Evolutionary conservation across 2,888 invertebrate species (phyloP).

Genomic region (Hypena proboscidalis): DNA sequence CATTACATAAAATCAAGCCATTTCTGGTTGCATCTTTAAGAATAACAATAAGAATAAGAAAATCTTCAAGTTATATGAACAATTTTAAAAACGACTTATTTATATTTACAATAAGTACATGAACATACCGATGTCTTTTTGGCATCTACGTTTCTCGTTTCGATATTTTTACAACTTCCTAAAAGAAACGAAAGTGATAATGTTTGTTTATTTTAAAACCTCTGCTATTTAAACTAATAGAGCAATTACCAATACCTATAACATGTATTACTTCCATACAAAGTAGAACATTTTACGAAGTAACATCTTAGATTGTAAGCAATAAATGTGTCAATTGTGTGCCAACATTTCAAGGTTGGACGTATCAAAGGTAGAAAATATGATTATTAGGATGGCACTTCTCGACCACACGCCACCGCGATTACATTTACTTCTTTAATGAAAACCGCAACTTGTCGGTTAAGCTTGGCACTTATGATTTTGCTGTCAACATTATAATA

Average conservation of each 20-base stretch:
- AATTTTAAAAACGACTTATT: too few relatives aligned
- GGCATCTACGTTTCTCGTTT: too few relatives aligned
- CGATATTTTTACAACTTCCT: too few relatives aligned
- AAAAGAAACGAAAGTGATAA: too few relatives aligned
- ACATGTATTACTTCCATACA: too few relatives aligned
- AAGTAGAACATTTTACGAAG: slow-evolving; percentile 16
- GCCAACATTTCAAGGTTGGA: slow-evolving; percentile 65
- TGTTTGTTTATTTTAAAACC: too few relatives aligned
- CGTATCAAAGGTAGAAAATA: slow-evolving; percentile 65
- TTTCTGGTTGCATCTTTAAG: neutral
- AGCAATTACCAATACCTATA: too few relatives aligned
- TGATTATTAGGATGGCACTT: slow-evolving; percentile 75
- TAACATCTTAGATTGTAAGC: slow-evolving; percentile 22
- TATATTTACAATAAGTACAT: too few relatives aligned
- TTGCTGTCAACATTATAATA: neutral
- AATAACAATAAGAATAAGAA: too few relatives aligned
- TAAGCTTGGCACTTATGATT: slow-evolving; percentile 24
- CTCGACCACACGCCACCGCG: slow-evolving; percentile 75
- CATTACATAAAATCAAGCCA: neutral
- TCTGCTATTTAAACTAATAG: too few relatives aligned
- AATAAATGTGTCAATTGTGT: slow-evolving; percentile 36
- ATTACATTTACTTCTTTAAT: slow-evolving; percentile 69
- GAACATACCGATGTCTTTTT: too few relatives aligned
- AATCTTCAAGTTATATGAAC: too few relatives aligned
- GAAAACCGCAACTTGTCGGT: slow-evolving; percentile 65